These are phyloP conservation scores for Lypha dubia DNA, from an alignment of 2,888 invertebrate genomes.

Conservation along the genomic window DNA sequence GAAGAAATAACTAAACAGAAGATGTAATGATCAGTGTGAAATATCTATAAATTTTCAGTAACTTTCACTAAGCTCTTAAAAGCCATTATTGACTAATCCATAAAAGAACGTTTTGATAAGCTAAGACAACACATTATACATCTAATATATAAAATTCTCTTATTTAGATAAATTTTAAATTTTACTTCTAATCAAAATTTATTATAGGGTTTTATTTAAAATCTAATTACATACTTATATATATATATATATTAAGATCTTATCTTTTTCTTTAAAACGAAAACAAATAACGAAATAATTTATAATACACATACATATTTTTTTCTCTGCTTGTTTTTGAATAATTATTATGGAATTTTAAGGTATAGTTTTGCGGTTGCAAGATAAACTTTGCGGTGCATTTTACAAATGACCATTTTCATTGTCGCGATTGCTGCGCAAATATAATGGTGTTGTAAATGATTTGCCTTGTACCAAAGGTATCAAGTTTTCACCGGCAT, in stretches of 20 bases:
- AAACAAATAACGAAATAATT: constrained; percentile 41
- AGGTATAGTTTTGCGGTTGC: too few relatives aligned
- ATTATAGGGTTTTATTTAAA: constrained; percentile 1
- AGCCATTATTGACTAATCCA: too few relatives aligned
- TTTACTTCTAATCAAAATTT: too few relatives aligned
- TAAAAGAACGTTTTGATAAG: too few relatives aligned
- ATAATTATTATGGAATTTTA: constrained; percentile 54
- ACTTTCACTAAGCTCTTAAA: too few relatives aligned
- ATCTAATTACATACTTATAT: constrained; percentile 29
- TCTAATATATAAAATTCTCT: too few relatives aligned
- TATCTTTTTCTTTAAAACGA: constrained; percentile 19
- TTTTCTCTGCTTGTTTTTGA: not conserved
- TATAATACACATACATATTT: constrained; percentile 55
- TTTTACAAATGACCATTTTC: constrained; percentile 80
- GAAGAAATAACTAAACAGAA: too few relatives aligned
- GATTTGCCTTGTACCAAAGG: constrained; percentile 87
- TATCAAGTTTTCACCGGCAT: constrained; percentile 93
- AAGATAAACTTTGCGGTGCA: too few relatives aligned
- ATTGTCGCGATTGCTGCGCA: constrained; percentile 84
- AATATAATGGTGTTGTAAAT: constrained; percentile 87
- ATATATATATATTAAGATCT: constrained; percentile 38
- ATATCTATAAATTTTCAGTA: too few relatives aligned
- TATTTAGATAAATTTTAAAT: too few relatives aligned
- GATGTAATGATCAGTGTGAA: too few relatives aligned
- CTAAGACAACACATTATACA: too few relatives aligned